Conservation (phyloP, 2,113 vertebrate genomes). For the Empidonax traillii region DNA sequence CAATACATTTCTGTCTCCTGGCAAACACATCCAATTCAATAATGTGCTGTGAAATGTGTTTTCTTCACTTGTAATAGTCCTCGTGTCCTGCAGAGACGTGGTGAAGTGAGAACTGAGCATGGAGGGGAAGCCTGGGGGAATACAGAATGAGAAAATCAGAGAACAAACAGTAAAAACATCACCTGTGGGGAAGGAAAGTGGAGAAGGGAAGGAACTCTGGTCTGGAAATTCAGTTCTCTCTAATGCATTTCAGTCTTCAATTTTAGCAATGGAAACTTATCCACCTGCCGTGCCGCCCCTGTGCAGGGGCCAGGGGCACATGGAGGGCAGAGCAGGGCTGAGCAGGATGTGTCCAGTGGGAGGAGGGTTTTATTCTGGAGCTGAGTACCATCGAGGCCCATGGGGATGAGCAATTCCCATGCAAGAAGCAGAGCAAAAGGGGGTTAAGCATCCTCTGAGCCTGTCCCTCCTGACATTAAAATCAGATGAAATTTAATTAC, state of each 20-base stretch:
- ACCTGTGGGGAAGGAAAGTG: background rate
- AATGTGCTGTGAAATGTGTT: background rate
- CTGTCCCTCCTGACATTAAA: too few species aligned
- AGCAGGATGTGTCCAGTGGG: background rate
- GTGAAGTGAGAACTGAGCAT: background rate
- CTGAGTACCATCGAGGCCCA: background rate
- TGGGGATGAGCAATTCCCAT: fast-evolving
- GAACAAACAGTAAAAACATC: background rate
- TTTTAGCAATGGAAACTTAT: background rate
- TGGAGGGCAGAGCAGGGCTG: background rate
- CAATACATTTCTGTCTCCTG: background rate
- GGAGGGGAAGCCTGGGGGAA: background rate
- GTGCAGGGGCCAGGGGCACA: background rate
- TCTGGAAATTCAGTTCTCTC: background rate
- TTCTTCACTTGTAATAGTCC: background rate
- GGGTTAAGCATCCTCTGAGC: background rate
- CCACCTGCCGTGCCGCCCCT: fast-evolving
- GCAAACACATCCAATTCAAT: background rate
- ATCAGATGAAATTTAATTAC: background rate
- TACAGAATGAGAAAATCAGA: background rate
- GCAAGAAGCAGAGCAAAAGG: background rate
- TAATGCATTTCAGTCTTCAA: background rate
- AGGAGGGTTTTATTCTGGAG: background rate
- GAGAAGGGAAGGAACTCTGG: background rate
- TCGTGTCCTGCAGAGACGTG: background rate